Evolutionary conservation across 2,888 invertebrate species (phyloP), one percentile per base, ranked within the genome.

Genomic region (Melolontha melolontha): DNA sequence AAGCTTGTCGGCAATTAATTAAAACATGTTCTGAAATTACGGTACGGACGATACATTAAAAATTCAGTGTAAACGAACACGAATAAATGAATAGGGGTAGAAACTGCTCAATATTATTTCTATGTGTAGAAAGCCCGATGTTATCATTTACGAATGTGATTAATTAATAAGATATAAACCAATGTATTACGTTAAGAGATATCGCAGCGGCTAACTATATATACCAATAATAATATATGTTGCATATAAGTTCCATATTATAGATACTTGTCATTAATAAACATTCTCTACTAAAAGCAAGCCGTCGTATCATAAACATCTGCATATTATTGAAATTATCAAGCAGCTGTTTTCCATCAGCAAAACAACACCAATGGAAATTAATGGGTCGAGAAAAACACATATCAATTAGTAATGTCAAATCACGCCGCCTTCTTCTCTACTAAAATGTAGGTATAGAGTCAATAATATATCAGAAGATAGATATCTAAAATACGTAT

Each of bases 351-450:
- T 49, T 62, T 62, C 34, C 47, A 49, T 62, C 34, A 47, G 27
- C 27, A 16, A 47, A 62, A 62, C 59, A 34, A 40, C 40, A 5
- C 22, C 47, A 34, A 34, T 62, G 16, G 42, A 47, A 62, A 47
- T 62, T 62, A 62, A 62, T 62, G 47, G 59, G 47, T 14, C 17
- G 34, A 62, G 59, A 47, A 49, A 29, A 34, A 34, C 47, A 62
- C 34, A 44, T 62, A 47, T 49, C 47, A 62, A 62, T 62, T 62
- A 62, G 49, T 47, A 62, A 47, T 16, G 47, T 47, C 47, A 62
- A 62, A 62, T 47, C 47, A 62, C 14, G 17, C 47, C 47, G 29
- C 47, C 11, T 47, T 62, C 47, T 22, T 62, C 12, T 47, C 16
- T 47, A 47, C 11, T 34, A 2, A 22, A 34, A 8, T 34, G 34